Evolutionary conservation across 1,140 invertebrate species (phyloP).

Genomic region (Drosophila subpulchrella): DNA sequence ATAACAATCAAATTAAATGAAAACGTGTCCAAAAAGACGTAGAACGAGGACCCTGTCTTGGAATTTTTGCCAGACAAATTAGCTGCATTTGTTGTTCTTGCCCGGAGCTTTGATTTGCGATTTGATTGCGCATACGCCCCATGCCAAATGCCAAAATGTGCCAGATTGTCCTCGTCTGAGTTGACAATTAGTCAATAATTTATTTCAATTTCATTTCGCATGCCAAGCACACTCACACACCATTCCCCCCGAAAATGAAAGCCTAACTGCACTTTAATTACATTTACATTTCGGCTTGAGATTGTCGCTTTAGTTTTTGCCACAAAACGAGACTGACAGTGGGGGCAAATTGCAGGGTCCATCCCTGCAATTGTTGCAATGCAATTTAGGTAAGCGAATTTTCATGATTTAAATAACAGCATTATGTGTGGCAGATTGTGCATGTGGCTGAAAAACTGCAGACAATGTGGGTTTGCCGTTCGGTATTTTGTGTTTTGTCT

Average conservation of each 20-base stretch:
- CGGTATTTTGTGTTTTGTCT: slow-evolving; percentile 19
- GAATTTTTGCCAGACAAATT: slow-evolving; percentile 62
- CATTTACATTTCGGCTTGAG: slow-evolving; percentile 68
- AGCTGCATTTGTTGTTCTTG: slow-evolving; percentile 54
- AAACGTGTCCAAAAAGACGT: slow-evolving; percentile 36
- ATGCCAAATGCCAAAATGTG: slow-evolving; percentile 23
- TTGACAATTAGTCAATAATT: slow-evolving; percentile 83
- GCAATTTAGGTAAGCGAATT: slow-evolving; percentile 79
- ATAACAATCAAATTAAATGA: slow-evolving; percentile 75
- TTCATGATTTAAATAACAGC: slow-evolving; percentile 79
- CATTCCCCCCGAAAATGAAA: neutral
- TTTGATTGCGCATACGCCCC: slow-evolving; percentile 59
- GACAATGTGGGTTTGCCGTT: slow-evolving; percentile 24
- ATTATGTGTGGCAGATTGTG: slow-evolving; percentile 54
- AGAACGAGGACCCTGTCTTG: neutral
- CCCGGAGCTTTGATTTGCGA: slow-evolving; percentile 31
- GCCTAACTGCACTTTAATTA: slow-evolving; percentile 78
- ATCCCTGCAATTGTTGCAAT: slow-evolving; percentile 71
- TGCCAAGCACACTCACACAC: slow-evolving; percentile 53
- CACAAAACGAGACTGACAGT: slow-evolving; percentile 16
- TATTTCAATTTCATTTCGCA: slow-evolving; percentile 81
- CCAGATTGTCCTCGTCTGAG: slow-evolving; percentile 55
- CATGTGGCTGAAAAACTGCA: slow-evolving; percentile 50
- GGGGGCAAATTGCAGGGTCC: slow-evolving; percentile 18
- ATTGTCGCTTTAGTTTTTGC: slow-evolving; percentile 59